Base-by-base conservation (phyloP, 92 coral and sea anemone species). In the Palythoa grandiflora region DNA sequence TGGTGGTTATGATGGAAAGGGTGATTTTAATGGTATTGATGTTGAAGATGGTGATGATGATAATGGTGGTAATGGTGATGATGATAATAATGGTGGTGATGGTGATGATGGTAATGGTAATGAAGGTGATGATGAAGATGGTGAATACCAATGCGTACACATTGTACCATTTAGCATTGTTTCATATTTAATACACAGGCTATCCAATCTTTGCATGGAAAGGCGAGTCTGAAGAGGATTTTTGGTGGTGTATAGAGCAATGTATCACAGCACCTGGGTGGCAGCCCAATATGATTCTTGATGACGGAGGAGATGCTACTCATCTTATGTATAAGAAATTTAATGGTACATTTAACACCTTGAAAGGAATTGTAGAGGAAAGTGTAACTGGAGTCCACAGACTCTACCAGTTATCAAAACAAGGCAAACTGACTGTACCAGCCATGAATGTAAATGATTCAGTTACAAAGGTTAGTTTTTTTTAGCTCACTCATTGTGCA, bases 231-330 rank as follows among this genome's bases (percentile, higher is more conserved):
- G 99, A 97, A 89, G 99, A 97, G 79, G 99, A 97, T 52, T 97
- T 97, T 79, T 97, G 99, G 99, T 97, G 99, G 99, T 97, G 99
- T 75, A 97, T 97, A 73, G 99, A 97, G 94, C 94, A 95, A 85
- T 97, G 99, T 50, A 95, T 97, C 84, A 97, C 98, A 10, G 93
- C 98, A 2, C 94, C 96, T 12, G 93, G 95, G 38, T 97, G 95
- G 95, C 98, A 97, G 63, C 95, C 99, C 8, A 97, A 95, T 78
- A 95, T 97, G 98, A 98, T 97, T 9, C 92, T 97, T 51, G 99
- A 97, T 90, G 99, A 97, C 54, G 99, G 99, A 17, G 99, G 99
- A 37, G 99, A 97, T 92, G 94, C 99, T 3, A 97, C 99, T 71
- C 99, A 97, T 92, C 90, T 97, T 50, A 89, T 97, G 97, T 97